Percentiles rank a stretch among this genome's conserved stretches.
These are phyloP conservation scores for Australoheros facetus DNA, from an alignment of 2,797 vertebrate species.

Conservation along the genomic window DNA sequence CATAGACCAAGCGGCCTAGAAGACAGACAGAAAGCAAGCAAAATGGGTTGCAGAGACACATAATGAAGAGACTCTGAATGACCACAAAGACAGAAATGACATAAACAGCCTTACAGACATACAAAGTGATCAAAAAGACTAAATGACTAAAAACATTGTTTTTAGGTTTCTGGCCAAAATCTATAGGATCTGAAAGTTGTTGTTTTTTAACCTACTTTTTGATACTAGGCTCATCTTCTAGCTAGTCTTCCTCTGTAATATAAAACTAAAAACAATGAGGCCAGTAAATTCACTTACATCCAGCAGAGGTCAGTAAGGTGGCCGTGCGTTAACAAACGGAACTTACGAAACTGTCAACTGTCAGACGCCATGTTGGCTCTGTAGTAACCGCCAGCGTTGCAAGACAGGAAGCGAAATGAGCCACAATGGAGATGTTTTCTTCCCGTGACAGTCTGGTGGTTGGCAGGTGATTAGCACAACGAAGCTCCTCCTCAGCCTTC, in stretches of 20 bases:
- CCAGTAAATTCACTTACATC: neutral
- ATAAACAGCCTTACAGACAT: neutral
- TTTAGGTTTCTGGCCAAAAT: no score
- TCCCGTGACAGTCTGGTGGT: slow-evolving; percentile 65
- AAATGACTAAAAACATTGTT: neutral
- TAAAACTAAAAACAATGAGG: neutral
- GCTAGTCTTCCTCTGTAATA: neutral
- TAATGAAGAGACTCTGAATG: neutral
- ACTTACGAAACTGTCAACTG: slow-evolving; percentile 19
- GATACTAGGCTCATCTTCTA: no score
- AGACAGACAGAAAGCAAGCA: no score
- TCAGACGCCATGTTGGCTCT: slow-evolving; percentile 64
- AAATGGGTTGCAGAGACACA: neutral
- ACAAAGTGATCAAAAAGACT: neutral
- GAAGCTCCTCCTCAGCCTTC: slow-evolving; percentile 68
- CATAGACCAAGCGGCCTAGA: neutral
- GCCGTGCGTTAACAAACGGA: neutral
- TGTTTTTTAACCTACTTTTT: no score
- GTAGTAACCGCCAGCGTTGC: rapidly evolving
- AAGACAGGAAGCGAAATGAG: slow-evolving; percentile 4
- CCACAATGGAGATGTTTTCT: slow-evolving; percentile 66
- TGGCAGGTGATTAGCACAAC: slow-evolving; percentile 68
- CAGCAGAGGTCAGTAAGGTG: slow-evolving; percentile 55
- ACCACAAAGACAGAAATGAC: neutral
- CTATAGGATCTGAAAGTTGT: no score